Base-by-base conservation (phyloP, 2,888 invertebrate species). In the Phyto melanocephala region DNA sequence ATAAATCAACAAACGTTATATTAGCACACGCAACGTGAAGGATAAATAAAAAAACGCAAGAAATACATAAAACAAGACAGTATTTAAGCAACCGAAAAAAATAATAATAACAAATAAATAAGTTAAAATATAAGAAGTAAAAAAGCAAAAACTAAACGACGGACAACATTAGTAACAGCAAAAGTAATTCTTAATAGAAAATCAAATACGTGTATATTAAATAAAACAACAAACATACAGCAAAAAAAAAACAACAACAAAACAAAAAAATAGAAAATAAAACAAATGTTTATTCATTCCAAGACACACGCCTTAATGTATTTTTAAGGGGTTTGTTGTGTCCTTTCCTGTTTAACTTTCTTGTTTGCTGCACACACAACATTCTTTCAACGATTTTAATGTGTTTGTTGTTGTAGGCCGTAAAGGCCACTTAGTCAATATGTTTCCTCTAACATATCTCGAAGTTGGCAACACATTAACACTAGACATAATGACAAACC, bases 401-500 rank as follows among this genome's bases (percentile, higher is more conserved):
- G 52, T 52, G 28, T 15, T 10, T 52, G 28, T 28, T 33, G 28
- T 52, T 76, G 24, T 54, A 50, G 42, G 33, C 52, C 8, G 10
- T 11, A 45, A 42, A 5, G 33, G 33, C 35, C 22, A 76, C 22
- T 47, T 56, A 11, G 72, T 60, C 77, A 82, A 54, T 47, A 83
- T 85, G 79, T 80, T 84, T 74, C 72, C 82, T 35, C 52, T 82
- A 33, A 58, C 79, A 50, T 79, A 84, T 68, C 76, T 85, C 20
- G 82, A 84, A 62, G 62, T 77, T 45, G 81, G 83, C 71, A 68
- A 60, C 45, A 47, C 81, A 74, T 75, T 81, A 52, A 40, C 75
- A 17, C 70, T 45, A 45, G 60, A 65, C 50, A 60, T 77, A 15
- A 60, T 68, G 28, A 15, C 47, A 11, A 40, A 17, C 22, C 52